Percentiles rank a stretch among this genome's conserved stretches.
Conservation (phyloP, 2,113 vertebrate species). For the Nestor notabilis region DNA sequence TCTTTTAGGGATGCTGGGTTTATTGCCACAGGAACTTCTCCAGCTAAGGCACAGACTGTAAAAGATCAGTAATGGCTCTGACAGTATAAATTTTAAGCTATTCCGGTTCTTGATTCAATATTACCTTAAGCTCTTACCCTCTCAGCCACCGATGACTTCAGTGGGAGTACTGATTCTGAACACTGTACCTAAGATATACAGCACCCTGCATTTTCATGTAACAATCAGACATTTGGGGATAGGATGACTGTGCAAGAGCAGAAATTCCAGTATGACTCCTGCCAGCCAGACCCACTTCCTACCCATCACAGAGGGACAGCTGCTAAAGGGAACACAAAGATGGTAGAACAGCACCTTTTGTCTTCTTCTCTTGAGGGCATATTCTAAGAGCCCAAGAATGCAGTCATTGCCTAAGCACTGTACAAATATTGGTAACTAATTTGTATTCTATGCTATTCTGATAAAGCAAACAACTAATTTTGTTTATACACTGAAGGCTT, state of each 20-base stretch:
- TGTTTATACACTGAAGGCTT: background rate
- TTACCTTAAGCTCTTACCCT: background rate
- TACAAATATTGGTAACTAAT: background rate
- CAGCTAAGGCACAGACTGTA: background rate
- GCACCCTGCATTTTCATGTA: background rate
- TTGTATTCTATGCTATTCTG: constrained; percentile 5
- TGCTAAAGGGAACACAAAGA: background rate
- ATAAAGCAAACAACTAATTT: constrained; percentile 42
- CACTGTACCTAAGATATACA: background rate
- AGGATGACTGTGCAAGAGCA: background rate
- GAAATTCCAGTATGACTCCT: background rate
- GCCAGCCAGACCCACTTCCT: background rate
- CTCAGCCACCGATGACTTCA: background rate
- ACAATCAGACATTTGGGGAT: background rate
- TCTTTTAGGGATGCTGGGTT: background rate
- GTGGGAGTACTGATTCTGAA: background rate
- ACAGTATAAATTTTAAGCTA: background rate
- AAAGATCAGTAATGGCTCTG: background rate
- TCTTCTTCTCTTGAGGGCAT: background rate
- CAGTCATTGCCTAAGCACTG: background rate
- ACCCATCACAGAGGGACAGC: background rate
- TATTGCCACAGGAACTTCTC: background rate
- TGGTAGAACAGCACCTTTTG: background rate
- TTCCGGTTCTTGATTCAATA: background rate
- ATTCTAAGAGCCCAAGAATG: background rate